phyloP scores from a whole-genome alignment of 2,797 vertebrate genomes.

The Cuniculus paca region DNA sequence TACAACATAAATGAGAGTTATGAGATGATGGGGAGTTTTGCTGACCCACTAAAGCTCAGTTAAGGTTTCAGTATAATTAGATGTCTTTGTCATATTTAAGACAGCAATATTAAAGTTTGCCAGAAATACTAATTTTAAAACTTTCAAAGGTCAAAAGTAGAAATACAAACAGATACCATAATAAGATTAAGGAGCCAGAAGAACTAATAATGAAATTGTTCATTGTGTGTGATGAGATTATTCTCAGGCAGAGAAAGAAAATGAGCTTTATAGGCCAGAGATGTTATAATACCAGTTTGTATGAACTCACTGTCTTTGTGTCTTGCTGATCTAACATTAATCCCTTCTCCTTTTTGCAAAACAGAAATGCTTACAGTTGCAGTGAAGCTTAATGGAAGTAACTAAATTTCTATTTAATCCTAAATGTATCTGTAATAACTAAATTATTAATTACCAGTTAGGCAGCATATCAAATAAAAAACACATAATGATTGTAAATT shows the following conservation, averaged over 20 bases:
- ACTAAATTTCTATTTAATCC: conserved; percentile 63
- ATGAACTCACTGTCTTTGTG: conserved; percentile 79
- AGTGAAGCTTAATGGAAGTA: conserved; percentile 73
- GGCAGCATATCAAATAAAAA: conserved; percentile 44
- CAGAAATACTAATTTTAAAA: conserved; percentile 75
- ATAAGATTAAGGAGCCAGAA: conserved; percentile 89
- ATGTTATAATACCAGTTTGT: conserved; percentile 84
- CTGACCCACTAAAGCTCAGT: conserved; percentile 44
- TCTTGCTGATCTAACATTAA: conserved; percentile 84
- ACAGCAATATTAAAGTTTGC: conserved; percentile 76
- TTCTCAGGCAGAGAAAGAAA: conserved; percentile 84
- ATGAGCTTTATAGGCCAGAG: conserved; percentile 86
- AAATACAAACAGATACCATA: conserved; percentile 84
- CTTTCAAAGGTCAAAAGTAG: conserved; percentile 78
- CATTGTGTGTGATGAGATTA: conserved; percentile 89
- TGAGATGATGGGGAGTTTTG: not conserved
- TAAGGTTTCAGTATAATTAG: conserved; percentile 62
- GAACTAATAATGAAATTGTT: conserved; percentile 87
- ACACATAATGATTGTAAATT: not conserved
- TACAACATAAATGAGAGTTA: not conserved
- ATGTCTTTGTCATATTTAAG: conserved; percentile 81
- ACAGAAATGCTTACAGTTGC: conserved; percentile 79
- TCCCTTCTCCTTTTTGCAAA: conserved; percentile 85
- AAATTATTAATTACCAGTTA: conserved; percentile 30
- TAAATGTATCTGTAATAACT: conserved; percentile 48